A percentile compares a stretch with the other conserved stretches of the same genome.
phyloP scores from a whole-genome alignment of 2,797 vertebrate genomes.

The Petrocephalus sullivani region DNA sequence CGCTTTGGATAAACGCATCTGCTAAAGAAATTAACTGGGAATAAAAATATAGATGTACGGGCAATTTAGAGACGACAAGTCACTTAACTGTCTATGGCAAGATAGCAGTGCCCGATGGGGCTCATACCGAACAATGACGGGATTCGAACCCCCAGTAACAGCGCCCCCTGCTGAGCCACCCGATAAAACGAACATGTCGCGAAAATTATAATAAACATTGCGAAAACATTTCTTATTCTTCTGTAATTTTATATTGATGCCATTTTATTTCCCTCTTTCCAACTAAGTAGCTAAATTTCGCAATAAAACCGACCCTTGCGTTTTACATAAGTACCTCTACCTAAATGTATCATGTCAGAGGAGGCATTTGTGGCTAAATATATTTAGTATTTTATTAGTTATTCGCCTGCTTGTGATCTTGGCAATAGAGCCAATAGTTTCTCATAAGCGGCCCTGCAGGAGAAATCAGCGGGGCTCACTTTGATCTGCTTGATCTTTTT shows the following conservation, averaged over 20 bases:
- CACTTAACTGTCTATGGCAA: neutral
- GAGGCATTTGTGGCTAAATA: neutral
- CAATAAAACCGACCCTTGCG: neutral
- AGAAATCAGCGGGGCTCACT: neutral
- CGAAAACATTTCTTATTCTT: neutral
- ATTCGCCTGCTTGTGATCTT: neutral
- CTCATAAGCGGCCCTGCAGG: neutral
- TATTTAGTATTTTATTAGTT: neutral
- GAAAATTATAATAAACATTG: neutral
- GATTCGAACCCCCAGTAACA: neutral
- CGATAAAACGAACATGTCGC: neutral
- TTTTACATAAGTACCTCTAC: neutral
- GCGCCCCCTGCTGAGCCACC: neutral
- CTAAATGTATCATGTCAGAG: neutral
- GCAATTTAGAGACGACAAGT: neutral
- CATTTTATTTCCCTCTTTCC: neutral
- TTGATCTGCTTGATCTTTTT: conserved; percentile 14
- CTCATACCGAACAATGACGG: neutral
- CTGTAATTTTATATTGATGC: too few relatives aligned
- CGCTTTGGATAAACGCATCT: neutral
- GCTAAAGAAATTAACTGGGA: neutral
- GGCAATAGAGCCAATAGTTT: neutral
- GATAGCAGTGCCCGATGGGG: neutral
- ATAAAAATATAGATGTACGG: neutral
- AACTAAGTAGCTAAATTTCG: neutral